Evolutionary conservation across 2,797 vertebrate species (phyloP).

Genomic region (Hippoglossus hippoglossus): DNA sequence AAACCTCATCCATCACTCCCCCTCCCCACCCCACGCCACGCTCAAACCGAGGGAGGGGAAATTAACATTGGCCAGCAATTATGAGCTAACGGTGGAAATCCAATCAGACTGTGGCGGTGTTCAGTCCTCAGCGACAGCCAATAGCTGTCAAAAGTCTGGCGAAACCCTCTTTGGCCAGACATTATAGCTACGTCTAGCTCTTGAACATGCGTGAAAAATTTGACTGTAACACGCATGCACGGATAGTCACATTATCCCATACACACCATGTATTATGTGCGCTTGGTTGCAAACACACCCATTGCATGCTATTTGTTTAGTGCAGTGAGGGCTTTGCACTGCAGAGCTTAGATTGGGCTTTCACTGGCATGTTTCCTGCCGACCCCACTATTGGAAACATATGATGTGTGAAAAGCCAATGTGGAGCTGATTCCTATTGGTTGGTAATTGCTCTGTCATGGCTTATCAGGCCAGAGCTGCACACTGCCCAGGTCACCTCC

Average conservation of each 20-base stretch:
- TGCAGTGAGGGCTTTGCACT: conserved; percentile 14
- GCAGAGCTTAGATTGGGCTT: conserved; percentile 21
- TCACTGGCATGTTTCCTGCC: conserved; percentile 35
- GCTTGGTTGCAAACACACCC: too few species aligned
- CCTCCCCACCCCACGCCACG: not conserved
- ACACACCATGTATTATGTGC: not conserved
- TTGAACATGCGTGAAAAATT: not conserved
- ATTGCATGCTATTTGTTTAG: too few species aligned
- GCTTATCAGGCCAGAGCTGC: conserved; percentile 21
- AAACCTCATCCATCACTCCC: conserved; percentile 51
- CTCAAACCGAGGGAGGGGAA: conserved; percentile 17
- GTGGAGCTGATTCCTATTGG: conserved; percentile 19
- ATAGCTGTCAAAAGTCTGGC: conserved; percentile 11
- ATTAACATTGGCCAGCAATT: conserved; percentile 44
- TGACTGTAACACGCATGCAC: not conserved
- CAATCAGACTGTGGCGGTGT: conserved; percentile 31
- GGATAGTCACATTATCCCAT: conserved; percentile 13
- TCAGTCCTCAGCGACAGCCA: conserved; percentile 16
- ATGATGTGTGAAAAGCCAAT: conserved; percentile 31
- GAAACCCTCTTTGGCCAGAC: conserved; percentile 17
- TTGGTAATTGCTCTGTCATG: conserved; percentile 26
- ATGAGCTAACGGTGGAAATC: conserved; percentile 45
- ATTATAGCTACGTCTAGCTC: not conserved
- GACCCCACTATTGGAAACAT: conserved; percentile 31
- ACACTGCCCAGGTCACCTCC: conserved; percentile 21